A percentile compares a stretch with the other conserved stretches of the same genome.
phyloP scores from a whole-genome alignment of 92 coral and sea anemone species.

The Porites lobata region DNA sequence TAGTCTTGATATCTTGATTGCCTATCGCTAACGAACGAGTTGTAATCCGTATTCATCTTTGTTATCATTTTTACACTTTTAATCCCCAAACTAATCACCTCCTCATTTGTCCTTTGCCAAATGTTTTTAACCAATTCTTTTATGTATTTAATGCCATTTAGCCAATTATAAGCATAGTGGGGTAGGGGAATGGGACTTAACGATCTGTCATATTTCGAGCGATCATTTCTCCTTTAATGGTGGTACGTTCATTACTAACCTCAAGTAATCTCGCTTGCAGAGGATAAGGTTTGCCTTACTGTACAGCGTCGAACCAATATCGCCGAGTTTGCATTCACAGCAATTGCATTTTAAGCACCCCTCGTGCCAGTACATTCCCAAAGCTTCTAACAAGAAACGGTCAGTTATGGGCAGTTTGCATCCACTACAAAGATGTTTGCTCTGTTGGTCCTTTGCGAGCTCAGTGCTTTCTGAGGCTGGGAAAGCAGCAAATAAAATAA shows the following conservation, averaged over 20 bases:
- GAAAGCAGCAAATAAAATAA: background rate
- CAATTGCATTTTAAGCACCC: slow-evolving; percentile 88
- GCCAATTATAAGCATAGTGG: no score
- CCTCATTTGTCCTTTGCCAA: no score
- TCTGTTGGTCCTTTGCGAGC: slow-evolving; percentile 26
- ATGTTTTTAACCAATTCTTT: no score
- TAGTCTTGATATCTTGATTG: no score
- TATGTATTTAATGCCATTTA: no score
- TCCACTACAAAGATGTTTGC: slow-evolving; percentile 76
- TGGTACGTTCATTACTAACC: slow-evolving; percentile 48
- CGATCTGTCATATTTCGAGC: no score
- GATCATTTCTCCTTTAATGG: no score
- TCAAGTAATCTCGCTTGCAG: slow-evolving; percentile 89
- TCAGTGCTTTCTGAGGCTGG: slow-evolving; percentile 53
- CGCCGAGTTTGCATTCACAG: slow-evolving; percentile 89
- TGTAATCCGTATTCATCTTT: no score
- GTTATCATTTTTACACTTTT: no score
- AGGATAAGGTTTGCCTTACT: slow-evolving; percentile 83
- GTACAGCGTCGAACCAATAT: slow-evolving; percentile 87
- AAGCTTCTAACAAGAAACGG: slow-evolving; percentile 83
- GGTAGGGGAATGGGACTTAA: no score
- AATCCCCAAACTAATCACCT: no score
- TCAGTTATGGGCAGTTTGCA: slow-evolving; percentile 85
- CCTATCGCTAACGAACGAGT: no score
- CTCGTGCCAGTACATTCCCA: slow-evolving; percentile 92